Conservation (phyloP, 2,113 vertebrate genomes). For the Trinectes maculatus region DNA sequence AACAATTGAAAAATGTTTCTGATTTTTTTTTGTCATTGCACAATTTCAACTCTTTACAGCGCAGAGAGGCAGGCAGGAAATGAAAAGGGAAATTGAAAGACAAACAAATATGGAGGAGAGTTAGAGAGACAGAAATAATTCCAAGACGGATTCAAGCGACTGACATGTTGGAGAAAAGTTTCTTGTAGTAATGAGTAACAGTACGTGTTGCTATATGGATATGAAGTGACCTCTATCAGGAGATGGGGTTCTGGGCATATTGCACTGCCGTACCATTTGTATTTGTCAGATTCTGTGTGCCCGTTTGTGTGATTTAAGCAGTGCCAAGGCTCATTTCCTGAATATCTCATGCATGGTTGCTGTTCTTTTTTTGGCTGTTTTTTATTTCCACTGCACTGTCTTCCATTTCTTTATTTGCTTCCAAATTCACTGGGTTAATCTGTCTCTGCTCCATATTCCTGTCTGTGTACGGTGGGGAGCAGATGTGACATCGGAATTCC, state of each 20-base stretch:
- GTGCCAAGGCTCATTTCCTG: conserved; percentile 68
- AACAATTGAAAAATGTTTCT: no score
- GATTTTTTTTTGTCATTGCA: no score
- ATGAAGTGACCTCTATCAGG: background rate
- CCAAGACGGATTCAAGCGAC: background rate
- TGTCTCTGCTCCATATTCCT: conserved; percentile 47
- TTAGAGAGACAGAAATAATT: background rate
- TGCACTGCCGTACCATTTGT: conserved; percentile 8
- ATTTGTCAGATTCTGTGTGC: conserved; percentile 30
- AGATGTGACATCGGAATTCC: conserved; percentile 48
- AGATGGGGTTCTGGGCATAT: background rate
- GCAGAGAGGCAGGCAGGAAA: no score
- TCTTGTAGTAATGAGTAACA: background rate
- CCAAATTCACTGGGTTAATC: conserved; percentile 33
- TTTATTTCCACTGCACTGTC: background rate
- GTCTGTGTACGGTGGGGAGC: conserved; percentile 6
- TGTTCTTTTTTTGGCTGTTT: conserved; percentile 33
- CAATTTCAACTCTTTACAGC: no score
- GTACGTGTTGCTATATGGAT: no score
- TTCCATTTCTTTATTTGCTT: conserved; percentile 3
- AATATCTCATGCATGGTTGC: conserved; percentile 58
- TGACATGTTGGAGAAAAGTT: no score
- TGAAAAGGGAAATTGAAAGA: no score
- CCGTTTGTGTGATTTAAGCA: conserved; percentile 47
- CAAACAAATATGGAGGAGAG: background rate